Evolutionary conservation across 2,888 invertebrate species (phyloP).

Genomic region (Mayetiola destructor): DNA sequence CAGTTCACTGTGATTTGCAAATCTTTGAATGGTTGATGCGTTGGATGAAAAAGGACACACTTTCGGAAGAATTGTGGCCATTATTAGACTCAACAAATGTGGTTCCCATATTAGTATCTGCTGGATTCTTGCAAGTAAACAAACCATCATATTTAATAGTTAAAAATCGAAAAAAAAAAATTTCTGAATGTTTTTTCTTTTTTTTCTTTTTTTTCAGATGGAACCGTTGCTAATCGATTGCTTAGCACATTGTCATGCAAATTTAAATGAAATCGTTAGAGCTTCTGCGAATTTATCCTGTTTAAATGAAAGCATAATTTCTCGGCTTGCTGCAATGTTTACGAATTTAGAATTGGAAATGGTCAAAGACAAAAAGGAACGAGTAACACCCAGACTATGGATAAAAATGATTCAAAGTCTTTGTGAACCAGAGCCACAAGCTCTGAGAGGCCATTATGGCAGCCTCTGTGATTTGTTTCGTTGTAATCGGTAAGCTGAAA

Average conservation of each 20-base stretch:
- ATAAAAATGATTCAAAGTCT: slow-evolving; percentile 68
- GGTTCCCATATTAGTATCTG: slow-evolving; percentile 83
- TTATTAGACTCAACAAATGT: slow-evolving; percentile 68
- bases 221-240: slow-evolving; percentile 77
- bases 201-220: slow-evolving; percentile 47
- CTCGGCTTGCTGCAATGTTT: slow-evolving; percentile 71
- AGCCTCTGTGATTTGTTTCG: slow-evolving; percentile 63
- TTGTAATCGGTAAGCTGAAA: slow-evolving; percentile 41
- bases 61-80: slow-evolving; percentile 50
- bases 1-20: slow-evolving; percentile 89
- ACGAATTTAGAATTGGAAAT: slow-evolving; percentile 74
- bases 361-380: slow-evolving; percentile 75
- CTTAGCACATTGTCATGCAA: slow-evolving; percentile 67
- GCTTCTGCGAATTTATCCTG: slow-evolving; percentile 77
- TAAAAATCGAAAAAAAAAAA: slow-evolving; percentile 14
- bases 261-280: slow-evolving; percentile 74
- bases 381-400: slow-evolving; percentile 70
- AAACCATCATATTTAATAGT: neutral
- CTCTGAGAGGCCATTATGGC: slow-evolving; percentile 63
- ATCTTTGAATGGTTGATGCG: slow-evolving; percentile 95
- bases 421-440: slow-evolving; percentile 60
- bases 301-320: slow-evolving; percentile 62
- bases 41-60: slow-evolving; percentile 74
- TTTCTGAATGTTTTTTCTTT: neutral
- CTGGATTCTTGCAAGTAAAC: slow-evolving; percentile 67